A percentile compares a stretch with the other conserved stretches of the same genome.
phyloP scores from a whole-genome alignment of 2,797 vertebrate genomes.

The Tenualosa ilisha region DNA sequence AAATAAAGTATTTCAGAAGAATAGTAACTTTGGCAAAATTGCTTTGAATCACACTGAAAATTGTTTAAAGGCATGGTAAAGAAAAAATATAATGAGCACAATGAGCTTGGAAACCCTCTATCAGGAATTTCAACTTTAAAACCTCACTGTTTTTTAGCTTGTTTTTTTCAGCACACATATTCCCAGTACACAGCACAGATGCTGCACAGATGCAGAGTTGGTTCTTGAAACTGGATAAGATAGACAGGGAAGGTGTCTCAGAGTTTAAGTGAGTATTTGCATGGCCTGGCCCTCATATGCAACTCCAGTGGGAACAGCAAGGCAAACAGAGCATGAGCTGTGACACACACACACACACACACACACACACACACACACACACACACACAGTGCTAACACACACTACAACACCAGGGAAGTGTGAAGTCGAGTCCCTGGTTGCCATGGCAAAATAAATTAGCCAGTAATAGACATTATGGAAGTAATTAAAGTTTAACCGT shows the following conservation, averaged over 20 bases:
- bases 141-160: not conserved
- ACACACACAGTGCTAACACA: not conserved
- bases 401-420: not conserved
- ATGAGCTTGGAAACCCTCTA: too few species aligned
- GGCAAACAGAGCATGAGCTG: not conserved
- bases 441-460: slow-evolving; percentile 42
- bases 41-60: not conserved
- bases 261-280: not conserved
- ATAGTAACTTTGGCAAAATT: not conserved
- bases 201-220: not conserved
- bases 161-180: not conserved
- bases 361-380: too few species aligned
- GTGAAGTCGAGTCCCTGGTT: not conserved
- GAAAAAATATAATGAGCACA: too few species aligned
- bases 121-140: not conserved
- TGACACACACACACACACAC: too few species aligned
- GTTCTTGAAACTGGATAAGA: not conserved
- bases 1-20: not conserved
- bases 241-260: not conserved
- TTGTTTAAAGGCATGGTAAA: not conserved
- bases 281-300: not conserved
- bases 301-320: not conserved
- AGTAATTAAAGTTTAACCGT: slow-evolving; percentile 33
- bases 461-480: slow-evolving; percentile 41
- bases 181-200: not conserved